phyloP scores from a whole-genome alignment of 2,888 invertebrate genomes.

The Torymus auratus region DNA sequence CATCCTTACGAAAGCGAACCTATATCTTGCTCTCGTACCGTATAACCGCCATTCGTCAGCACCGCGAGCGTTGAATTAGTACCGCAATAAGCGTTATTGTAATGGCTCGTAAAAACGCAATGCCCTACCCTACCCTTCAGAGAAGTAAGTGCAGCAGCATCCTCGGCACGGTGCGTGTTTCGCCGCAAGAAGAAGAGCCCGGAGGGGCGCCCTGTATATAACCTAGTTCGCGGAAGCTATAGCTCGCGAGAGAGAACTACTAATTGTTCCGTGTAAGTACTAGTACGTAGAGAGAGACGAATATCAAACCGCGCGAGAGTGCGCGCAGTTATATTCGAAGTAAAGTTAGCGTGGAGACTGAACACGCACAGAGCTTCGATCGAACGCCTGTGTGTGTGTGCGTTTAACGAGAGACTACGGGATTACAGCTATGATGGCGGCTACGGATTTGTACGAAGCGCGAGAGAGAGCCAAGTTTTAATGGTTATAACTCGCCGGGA shows the following conservation, averaged over 20 bases:
- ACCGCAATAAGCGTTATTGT: constrained; percentile 40
- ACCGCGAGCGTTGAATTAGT: constrained; percentile 20
- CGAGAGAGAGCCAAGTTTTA: constrained; percentile 26
- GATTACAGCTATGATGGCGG: not conserved
- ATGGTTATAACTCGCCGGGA: constrained; percentile 2
- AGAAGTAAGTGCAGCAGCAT: too few species aligned
- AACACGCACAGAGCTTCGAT: constrained; percentile 16
- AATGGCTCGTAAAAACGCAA: constrained; percentile 47
- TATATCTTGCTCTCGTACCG: too few species aligned
- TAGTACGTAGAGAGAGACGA: not conserved
- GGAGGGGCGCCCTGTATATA: constrained; percentile 8
- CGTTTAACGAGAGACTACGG: constrained; percentile 33
- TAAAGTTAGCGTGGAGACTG: constrained; percentile 3
- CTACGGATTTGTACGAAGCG: constrained; percentile 1
- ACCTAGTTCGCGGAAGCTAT: constrained; percentile 23
- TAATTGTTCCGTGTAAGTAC: constrained; percentile 29
- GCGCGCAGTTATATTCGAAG: not conserved
- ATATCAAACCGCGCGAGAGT: constrained; percentile 18
- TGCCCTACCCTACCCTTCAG: too few species aligned
- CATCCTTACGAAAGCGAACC: too few species aligned
- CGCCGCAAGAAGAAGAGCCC: not conserved
- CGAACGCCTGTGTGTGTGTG: not conserved
- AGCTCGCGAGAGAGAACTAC: not conserved
- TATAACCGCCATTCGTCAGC: too few species aligned
- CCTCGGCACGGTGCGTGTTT: too few species aligned